A percentile compares a stretch with the other conserved stretches of the same genome.
Evolutionary conservation across 2,113 vertebrate species (phyloP).

Genomic region (Pelobates fuscus): DNA sequence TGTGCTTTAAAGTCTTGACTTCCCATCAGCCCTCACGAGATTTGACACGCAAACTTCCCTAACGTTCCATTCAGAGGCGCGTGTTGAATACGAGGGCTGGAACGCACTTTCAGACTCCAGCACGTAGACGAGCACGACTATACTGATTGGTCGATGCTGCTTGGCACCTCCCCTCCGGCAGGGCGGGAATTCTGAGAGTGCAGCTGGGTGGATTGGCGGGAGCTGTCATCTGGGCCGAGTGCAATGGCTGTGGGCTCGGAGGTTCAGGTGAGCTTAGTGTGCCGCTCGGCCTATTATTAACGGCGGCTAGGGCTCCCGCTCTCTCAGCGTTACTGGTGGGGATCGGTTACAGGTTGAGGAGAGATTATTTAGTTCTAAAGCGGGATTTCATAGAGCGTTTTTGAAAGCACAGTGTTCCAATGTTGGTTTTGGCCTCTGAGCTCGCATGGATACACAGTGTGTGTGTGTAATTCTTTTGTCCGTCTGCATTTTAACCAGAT

Average conservation of each 20-base stretch:
- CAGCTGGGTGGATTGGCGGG: conserved; percentile 43
- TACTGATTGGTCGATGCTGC: background rate
- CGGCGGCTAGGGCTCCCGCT: too few relatives aligned
- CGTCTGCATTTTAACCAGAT: too few relatives aligned
- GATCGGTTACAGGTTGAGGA: too few relatives aligned
- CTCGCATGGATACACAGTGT: too few relatives aligned
- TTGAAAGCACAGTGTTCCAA: too few relatives aligned
- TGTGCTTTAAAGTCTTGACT: background rate
- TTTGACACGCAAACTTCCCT: background rate
- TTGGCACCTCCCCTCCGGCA: background rate
- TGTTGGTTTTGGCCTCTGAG: too few relatives aligned
- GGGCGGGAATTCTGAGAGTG: conserved; percentile 41
- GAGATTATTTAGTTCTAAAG: too few relatives aligned
- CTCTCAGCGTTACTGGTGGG: too few relatives aligned
- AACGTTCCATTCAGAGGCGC: too few relatives aligned
- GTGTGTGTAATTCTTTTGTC: too few relatives aligned
- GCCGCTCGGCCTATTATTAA: too few relatives aligned
- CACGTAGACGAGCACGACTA: background rate
- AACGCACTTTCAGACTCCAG: background rate
- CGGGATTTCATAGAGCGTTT: too few relatives aligned
- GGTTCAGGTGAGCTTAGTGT: conserved; percentile 1
- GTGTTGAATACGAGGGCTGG: background rate
- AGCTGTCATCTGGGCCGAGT: conserved; percentile 19
- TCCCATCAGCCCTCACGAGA: background rate
- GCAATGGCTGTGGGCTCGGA: conserved; percentile 5